Conservation (phyloP, 2,113 vertebrate genomes). For the Oxygymnocypris stewartii region DNA sequence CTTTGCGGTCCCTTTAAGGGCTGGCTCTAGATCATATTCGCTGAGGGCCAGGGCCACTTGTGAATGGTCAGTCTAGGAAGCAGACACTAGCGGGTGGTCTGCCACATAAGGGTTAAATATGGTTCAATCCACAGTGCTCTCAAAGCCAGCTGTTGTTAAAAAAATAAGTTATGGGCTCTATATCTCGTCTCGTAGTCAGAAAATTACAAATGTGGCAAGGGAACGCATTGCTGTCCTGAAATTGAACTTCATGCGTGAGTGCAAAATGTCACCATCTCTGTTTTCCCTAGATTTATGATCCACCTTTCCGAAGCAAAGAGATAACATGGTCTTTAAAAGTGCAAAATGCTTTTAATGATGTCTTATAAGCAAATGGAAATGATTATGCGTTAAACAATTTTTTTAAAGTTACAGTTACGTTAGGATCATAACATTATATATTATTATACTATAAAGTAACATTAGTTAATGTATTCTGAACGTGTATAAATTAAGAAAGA, state of each 20-base stretch:
- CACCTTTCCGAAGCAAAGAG: constrained; percentile 60
- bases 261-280: constrained; percentile 60
- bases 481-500: too few relatives aligned
- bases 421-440: too few relatives aligned
- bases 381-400: not conserved
- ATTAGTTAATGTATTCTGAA: too few relatives aligned
- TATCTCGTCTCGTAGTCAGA: constrained; percentile 68
- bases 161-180: constrained; percentile 72
- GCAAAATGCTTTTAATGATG: not conserved
- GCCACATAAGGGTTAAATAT: constrained; percentile 73
- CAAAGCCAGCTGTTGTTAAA: constrained; percentile 68
- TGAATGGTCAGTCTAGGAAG: constrained; percentile 72
- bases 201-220: constrained; percentile 73
- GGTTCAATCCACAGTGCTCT: constrained; percentile 77
- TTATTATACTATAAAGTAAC: too few relatives aligned
- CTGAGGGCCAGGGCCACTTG: constrained; percentile 68
- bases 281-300: constrained; percentile 68
- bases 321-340: not conserved
- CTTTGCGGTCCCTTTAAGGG: constrained; percentile 54
- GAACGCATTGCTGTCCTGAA: constrained; percentile 81
- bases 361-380: not conserved
- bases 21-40: constrained; percentile 71
- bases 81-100: constrained; percentile 80
- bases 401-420: too few relatives aligned
- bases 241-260: constrained; percentile 80